A percentile compares a stretch with the other conserved stretches of the same genome.
phyloP scores from a whole-genome alignment of 2,113 vertebrate genomes.

The Trichechus manatus region DNA sequence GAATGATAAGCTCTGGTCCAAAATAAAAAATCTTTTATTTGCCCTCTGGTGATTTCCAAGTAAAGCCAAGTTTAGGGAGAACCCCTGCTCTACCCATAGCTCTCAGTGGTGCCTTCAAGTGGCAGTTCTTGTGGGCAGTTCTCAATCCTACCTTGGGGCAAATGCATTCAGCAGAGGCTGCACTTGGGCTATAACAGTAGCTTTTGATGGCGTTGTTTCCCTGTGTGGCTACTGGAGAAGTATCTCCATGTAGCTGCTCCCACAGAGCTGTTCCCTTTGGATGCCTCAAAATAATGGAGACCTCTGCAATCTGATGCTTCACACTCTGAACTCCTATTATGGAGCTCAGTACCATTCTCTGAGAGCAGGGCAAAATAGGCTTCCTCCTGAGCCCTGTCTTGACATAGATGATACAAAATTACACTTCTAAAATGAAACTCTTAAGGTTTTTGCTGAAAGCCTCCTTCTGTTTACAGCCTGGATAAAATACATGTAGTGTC shows the following conservation, averaged over 20 bases:
- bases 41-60: background rate
- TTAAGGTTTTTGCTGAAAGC: conserved; percentile 19
- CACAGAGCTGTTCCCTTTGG: background rate
- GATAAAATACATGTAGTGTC: background rate
- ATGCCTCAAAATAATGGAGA: background rate
- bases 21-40: background rate
- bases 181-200: background rate
- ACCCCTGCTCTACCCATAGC: background rate
- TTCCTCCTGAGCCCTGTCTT: background rate
- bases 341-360: background rate
- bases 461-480: background rate
- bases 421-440: conserved; percentile 35
- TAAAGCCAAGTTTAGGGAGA: background rate
- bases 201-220: background rate
- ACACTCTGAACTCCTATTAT: background rate
- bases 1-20: background rate
- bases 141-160: background rate
- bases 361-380: background rate
- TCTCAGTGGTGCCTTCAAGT: background rate
- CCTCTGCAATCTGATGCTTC: background rate
- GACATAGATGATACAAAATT: conserved; percentile 45
- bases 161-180: background rate
- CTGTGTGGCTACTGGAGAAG: background rate
- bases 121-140: background rate
- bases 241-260: background rate